Evolutionary conservation across 2,797 vertebrate species (phyloP).

Genomic region (Platalea minor): DNA sequence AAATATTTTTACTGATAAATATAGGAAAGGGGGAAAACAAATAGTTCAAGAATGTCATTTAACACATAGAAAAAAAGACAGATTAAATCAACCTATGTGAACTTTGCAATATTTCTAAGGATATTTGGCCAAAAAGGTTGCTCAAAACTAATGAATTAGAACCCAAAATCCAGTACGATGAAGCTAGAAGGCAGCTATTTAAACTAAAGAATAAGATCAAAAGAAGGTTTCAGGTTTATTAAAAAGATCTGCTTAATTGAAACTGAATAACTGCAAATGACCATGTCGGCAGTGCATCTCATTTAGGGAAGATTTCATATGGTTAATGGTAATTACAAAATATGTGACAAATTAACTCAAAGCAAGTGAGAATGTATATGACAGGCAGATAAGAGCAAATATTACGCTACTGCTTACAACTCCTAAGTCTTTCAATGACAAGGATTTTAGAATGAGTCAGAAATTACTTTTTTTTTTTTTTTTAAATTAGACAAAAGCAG

Average conservation of each 20-base stretch:
- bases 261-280: background rate
- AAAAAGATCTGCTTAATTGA: background rate
- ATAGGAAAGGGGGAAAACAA: background rate
- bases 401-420: background rate
- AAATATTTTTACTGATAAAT: background rate
- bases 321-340: background rate
- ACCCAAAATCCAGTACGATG: background rate
- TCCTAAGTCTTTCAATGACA: background rate
- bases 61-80: background rate
- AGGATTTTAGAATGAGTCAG: background rate
- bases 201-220: background rate
- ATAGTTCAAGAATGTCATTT: background rate
- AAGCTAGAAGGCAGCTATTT: background rate
- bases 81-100: background rate
- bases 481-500: background rate
- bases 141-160: background rate
- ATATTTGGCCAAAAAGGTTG: background rate
- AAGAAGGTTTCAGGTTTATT: background rate
- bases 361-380: background rate
- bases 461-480: background rate
- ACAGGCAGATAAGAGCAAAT: background rate
- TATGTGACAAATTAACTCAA: slow-evolving; percentile 14
- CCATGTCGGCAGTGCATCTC: background rate
- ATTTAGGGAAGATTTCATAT: background rate
- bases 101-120: background rate